Percentiles rank a stretch among this genome's conserved stretches.
phyloP scores from a whole-genome alignment of 2,797 vertebrate species.

The Nasua narica region DNA sequence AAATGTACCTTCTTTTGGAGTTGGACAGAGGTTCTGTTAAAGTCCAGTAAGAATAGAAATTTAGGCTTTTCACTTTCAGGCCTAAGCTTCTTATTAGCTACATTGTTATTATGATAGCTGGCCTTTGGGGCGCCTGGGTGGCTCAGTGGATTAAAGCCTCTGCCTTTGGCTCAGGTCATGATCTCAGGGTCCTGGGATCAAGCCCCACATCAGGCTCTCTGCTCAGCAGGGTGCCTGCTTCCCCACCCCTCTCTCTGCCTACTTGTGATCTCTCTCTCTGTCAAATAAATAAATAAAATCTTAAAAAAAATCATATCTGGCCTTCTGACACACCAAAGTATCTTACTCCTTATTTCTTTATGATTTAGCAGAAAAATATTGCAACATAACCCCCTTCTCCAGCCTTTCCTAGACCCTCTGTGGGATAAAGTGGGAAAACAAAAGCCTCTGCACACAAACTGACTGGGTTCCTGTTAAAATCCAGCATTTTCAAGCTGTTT shows the following conservation, averaged over 20 bases:
- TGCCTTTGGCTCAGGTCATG: too few relatives aligned
- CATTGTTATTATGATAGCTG: background rate
- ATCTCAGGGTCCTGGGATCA: too few relatives aligned
- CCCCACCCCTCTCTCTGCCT: too few relatives aligned
- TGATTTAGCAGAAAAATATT: background rate
- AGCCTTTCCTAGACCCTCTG: background rate
- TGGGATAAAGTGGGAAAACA: background rate
- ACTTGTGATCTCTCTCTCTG: too few relatives aligned
- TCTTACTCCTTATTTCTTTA: background rate
- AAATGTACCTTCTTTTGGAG: background rate
- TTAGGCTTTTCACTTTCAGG: background rate
- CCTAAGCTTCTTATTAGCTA: conserved; percentile 26
- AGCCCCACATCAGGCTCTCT: too few relatives aligned
- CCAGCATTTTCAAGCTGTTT: conserved; percentile 23
- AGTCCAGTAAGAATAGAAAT: background rate
- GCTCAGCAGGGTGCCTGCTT: too few relatives aligned
- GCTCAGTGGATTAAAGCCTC: too few relatives aligned
- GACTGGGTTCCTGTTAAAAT: background rate
- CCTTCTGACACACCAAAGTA: background rate
- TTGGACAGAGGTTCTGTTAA: background rate
- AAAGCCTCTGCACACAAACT: background rate
- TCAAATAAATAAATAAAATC: too few relatives aligned
- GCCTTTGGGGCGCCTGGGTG: too few relatives aligned
- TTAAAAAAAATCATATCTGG: too few relatives aligned
- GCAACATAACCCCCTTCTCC: background rate